Percentiles rank a stretch among this genome's conserved stretches.
These are phyloP conservation scores for Alfaro cultratus DNA, from an alignment of 2,797 vertebrate genomes.

Conservation along the genomic window DNA sequence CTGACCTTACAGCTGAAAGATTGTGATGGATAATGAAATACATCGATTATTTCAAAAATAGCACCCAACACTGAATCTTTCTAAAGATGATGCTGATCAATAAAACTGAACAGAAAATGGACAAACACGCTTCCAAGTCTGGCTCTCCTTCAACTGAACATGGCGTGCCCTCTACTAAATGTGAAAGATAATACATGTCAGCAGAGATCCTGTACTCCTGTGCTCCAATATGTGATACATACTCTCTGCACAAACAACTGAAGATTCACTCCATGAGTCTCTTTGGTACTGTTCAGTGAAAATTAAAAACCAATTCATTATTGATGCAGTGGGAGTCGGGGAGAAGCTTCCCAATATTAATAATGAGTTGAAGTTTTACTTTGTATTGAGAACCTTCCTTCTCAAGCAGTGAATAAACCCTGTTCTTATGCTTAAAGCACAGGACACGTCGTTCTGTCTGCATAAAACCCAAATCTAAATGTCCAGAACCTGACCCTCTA, in stretches of 20 bases:
- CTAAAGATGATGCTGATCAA: not conserved
- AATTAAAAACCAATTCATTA: constrained; percentile 15
- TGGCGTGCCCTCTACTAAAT: not conserved
- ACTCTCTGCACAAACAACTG: not conserved
- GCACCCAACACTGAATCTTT: not conserved
- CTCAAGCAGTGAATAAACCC: constrained; percentile 2
- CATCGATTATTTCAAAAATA: not conserved
- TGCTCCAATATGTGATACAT: not conserved
- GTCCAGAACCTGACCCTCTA: constrained; percentile 47
- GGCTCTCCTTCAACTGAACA: not conserved
- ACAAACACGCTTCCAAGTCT: not conserved
- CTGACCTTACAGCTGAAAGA: not conserved
- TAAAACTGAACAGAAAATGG: not conserved
- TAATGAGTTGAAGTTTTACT: not conserved
- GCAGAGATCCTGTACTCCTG: not conserved
- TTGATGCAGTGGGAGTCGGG: constrained; percentile 14
- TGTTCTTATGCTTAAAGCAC: not conserved
- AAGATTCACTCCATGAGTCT: not conserved
- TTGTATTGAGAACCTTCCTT: not conserved
- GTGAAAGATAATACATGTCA: not conserved
- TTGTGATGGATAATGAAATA: not conserved
- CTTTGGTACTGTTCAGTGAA: not conserved
- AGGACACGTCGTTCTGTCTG: not conserved
- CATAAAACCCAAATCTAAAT: constrained; percentile 14
- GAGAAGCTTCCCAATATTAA: constrained; percentile 7